A percentile compares a stretch with the other conserved stretches of the same genome.
These are phyloP conservation scores for Bimastos eiseni DNA, from an alignment of 2,888 invertebrate species.

Conservation along the genomic window DNA sequence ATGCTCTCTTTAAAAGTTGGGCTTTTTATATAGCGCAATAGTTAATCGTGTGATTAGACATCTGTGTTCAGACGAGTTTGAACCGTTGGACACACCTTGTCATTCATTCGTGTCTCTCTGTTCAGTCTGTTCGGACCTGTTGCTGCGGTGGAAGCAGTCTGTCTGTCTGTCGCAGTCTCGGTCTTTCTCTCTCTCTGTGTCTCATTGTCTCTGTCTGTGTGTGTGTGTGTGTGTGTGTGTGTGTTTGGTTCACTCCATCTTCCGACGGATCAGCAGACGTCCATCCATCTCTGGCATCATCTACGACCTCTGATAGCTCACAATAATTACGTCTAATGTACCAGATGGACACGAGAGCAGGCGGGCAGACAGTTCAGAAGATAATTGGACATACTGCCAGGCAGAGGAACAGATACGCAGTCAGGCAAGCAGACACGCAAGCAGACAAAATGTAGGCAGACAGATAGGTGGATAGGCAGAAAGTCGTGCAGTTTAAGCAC, in stretches of 20 bases:
- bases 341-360: neutral
- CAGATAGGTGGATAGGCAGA: neutral
- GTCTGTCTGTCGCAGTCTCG: too few species aligned
- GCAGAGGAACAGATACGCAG: neutral
- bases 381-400: neutral
- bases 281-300: neutral
- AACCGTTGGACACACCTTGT: neutral
- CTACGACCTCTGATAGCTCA: neutral
- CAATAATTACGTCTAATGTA: neutral
- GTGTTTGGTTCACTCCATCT: neutral
- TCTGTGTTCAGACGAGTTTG: neutral
- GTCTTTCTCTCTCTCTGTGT: neutral
- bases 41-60: neutral
- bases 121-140: neutral
- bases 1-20: neutral
- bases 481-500: too few species aligned
- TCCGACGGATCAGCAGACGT: neutral
- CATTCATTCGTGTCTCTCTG: neutral
- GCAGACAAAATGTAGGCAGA: too few species aligned
- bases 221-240: neutral
- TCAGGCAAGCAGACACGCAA: neutral
- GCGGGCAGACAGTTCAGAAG: neutral
- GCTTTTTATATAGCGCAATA: neutral
- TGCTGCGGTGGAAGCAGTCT: neutral
- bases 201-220: neutral